Percentiles rank a stretch among this genome's conserved stretches.
Conservation (phyloP, 2,888 invertebrate species). For the Oscheius sp. region DNA sequence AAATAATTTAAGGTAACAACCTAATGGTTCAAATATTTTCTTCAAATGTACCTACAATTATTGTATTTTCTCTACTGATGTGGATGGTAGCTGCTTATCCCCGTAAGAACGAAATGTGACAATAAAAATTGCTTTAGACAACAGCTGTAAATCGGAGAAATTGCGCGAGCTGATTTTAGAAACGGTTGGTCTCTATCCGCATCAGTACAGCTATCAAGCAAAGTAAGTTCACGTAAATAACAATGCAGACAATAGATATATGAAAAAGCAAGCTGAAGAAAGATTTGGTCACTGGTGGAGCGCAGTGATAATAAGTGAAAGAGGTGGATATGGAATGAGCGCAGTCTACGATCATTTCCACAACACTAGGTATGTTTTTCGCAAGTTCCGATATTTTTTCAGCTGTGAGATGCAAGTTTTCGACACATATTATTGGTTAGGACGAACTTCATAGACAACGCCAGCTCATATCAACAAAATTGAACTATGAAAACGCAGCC, state of each 20-base stretch:
- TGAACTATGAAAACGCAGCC: background rate
- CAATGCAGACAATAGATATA: slow-evolving; percentile 55
- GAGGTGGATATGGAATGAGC: slow-evolving; percentile 72
- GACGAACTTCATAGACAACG: slow-evolving; percentile 64
- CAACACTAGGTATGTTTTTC: slow-evolving; percentile 66
- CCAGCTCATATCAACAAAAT: slow-evolving; percentile 5
- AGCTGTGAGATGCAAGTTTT: slow-evolving; percentile 72
- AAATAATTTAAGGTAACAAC: slow-evolving; percentile 18
- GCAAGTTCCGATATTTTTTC: slow-evolving; percentile 32
- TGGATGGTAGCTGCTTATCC: slow-evolving; percentile 13
- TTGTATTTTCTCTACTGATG: slow-evolving; percentile 28
- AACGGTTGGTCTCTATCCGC: slow-evolving; percentile 71
- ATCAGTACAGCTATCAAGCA: slow-evolving; percentile 73
- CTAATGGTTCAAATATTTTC: slow-evolving; percentile 6
- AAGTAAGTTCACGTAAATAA: slow-evolving; percentile 54
- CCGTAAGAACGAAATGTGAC: too few species aligned
- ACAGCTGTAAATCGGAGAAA: slow-evolving; percentile 72
- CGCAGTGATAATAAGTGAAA: slow-evolving; percentile 71
- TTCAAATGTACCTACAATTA: background rate
- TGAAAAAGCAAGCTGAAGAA: slow-evolving; percentile 71
- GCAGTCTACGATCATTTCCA: slow-evolving; percentile 71
- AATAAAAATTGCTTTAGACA: slow-evolving; percentile 53
- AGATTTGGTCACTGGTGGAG: slow-evolving; percentile 73
- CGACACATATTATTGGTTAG: slow-evolving; percentile 72
- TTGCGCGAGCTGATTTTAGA: slow-evolving; percentile 69